Evolutionary conservation across 2,888 invertebrate species (phyloP).

Genomic region (Dysmachus trigonus): DNA sequence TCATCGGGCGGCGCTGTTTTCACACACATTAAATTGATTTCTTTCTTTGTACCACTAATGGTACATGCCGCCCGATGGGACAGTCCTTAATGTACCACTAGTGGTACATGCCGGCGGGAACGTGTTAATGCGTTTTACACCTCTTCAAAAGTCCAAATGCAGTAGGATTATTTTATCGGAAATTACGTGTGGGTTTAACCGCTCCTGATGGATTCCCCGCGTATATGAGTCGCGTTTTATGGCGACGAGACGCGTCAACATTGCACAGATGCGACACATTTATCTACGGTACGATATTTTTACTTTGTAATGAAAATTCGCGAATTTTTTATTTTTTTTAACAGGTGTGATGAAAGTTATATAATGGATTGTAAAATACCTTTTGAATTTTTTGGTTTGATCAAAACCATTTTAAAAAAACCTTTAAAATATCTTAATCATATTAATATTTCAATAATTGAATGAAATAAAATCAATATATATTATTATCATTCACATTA

Average conservation of each 20-base stretch:
- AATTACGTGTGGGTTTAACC: constrained; percentile 6
- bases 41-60: too few species aligned
- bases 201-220: neutral
- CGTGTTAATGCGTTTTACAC: neutral
- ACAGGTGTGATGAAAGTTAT: neutral
- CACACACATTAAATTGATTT: too few species aligned
- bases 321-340: neutral
- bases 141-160: neutral
- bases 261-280: neutral
- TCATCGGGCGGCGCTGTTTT: too few species aligned
- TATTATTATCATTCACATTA: too few species aligned
- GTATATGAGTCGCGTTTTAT: neutral
- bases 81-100: too few species aligned
- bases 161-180: constrained; percentile 14
- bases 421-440: neutral
- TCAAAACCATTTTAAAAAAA: neutral
- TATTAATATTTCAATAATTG: too few species aligned
- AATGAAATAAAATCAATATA: too few species aligned
- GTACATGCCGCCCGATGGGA: too few species aligned
- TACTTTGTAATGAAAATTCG: neutral
- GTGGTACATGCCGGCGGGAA: too few species aligned
- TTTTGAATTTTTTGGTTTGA: neutral
- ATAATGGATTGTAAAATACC: neutral
- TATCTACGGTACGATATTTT: neutral
- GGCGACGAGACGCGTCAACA: neutral